phyloP scores from a whole-genome alignment of 2,888 invertebrate species.

The Philopedon plagiatum region DNA sequence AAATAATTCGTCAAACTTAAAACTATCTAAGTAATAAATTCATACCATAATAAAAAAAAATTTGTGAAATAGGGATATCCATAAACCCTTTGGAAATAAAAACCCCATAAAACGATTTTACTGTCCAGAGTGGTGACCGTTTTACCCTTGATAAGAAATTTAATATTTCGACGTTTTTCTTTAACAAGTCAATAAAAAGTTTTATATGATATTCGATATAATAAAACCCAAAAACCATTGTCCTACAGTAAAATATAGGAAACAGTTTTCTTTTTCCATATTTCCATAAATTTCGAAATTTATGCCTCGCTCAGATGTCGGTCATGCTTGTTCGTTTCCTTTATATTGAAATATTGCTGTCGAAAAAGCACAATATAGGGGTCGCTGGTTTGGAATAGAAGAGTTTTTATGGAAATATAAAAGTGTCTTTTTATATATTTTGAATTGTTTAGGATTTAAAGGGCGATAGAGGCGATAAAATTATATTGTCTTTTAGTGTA shows the following conservation, averaged over 20 bases:
- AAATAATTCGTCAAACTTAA: too few species aligned
- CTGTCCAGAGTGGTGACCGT: slow-evolving; percentile 6
- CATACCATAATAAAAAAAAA: background rate
- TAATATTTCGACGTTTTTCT: slow-evolving; percentile 20
- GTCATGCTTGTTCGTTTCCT: slow-evolving; percentile 11
- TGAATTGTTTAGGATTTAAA: slow-evolving; percentile 11
- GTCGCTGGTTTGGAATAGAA: background rate
- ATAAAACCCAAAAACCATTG: slow-evolving; percentile 26
- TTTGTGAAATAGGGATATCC: background rate
- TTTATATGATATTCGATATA: slow-evolving; percentile 8
- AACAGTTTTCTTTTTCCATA: slow-evolving; percentile 23
- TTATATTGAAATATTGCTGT: slow-evolving; percentile 21
- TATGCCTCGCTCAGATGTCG: slow-evolving; percentile 16
- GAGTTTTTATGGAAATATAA: slow-evolving; percentile 11
- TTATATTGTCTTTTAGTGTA: background rate
- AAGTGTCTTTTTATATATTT: background rate
- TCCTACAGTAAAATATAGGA: slow-evolving; percentile 21
- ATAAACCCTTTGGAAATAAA: background rate
- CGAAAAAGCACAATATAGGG: slow-evolving; percentile 6
- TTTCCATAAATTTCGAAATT: slow-evolving; percentile 14
- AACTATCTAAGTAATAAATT: too few species aligned
- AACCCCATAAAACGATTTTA: background rate
- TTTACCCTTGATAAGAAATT: background rate
- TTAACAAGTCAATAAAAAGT: slow-evolving; percentile 29
- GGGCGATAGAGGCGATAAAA: background rate